Evolutionary conservation across 2,797 vertebrate genomes (phyloP).

Genomic region (Gadopsis marmoratus): DNA sequence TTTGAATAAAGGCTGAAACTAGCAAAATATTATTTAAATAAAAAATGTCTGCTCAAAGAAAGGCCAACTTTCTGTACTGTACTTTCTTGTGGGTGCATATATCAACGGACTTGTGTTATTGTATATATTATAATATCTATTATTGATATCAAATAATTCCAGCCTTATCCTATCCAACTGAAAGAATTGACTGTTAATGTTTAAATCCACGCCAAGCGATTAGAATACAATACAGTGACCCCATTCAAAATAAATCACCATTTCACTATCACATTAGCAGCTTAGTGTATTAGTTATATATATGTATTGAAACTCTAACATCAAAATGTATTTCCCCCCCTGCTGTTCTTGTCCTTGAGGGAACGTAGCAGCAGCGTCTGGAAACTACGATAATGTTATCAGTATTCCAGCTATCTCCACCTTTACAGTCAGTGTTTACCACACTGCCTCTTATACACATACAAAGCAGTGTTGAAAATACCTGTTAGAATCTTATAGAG

Average conservation of each 20-base stretch:
- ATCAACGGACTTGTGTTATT: neutral
- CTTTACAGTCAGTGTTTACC: conserved; percentile 1
- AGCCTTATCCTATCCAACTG: neutral
- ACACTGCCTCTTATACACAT: neutral
- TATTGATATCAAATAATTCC: neutral
- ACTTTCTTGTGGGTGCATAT: neutral
- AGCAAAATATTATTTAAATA: neutral
- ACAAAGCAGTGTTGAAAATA: neutral
- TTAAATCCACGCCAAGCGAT: neutral
- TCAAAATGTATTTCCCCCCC: neutral
- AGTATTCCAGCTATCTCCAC: neutral
- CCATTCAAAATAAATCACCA: neutral
- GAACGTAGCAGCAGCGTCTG: conserved; percentile 7
- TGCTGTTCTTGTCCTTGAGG: conserved; percentile 3
- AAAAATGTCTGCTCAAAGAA: neutral
- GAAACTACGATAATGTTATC: conserved; percentile 3
- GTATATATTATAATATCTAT: neutral
- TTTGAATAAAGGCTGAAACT: neutral
- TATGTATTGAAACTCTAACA: neutral
- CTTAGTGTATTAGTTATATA: neutral
- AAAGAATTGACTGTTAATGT: neutral
- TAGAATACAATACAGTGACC: neutral
- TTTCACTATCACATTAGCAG: neutral
- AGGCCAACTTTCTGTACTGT: neutral
- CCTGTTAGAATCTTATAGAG: no score